Evolutionary conservation across 2,113 vertebrate species (phyloP).

Genomic region (Mormyrus lacerda): DNA sequence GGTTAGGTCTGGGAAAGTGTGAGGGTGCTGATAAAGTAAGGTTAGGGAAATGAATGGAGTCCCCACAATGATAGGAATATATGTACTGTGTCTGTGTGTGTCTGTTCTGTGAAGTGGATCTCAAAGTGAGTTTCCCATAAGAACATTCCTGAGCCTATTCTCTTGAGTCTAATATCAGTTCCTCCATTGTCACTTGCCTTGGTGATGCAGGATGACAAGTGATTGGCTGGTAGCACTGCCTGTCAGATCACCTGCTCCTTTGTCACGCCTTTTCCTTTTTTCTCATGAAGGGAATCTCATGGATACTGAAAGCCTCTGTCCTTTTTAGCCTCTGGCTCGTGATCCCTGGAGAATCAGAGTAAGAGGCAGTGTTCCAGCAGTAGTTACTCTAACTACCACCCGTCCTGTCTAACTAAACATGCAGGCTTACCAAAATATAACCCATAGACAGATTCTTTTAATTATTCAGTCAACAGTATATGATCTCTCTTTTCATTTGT

Average conservation of each 20-base stretch:
- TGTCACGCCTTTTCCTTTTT: neutral
- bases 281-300: neutral
- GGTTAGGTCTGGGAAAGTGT: neutral
- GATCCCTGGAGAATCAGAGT: neutral
- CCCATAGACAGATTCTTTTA: neutral
- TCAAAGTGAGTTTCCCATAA: neutral
- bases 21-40: neutral
- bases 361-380: neutral
- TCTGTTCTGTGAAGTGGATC: neutral
- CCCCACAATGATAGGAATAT: neutral
- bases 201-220: neutral
- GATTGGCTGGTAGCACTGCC: constrained; percentile 7
- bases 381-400: neutral
- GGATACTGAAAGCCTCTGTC: neutral
- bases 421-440: neutral
- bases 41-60: neutral
- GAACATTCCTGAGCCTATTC: neutral
- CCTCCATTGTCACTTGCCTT: neutral
- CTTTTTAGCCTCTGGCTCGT: neutral
- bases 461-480: neutral
- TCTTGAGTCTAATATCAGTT: neutral
- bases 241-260: neutral
- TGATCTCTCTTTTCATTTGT: neutral
- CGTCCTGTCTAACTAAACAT: neutral
- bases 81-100: neutral